Evolutionary conservation across 2,888 invertebrate species (phyloP), one percentile per base, ranked within the genome.

Genomic region (Ecliptopera silaceata): DNA sequence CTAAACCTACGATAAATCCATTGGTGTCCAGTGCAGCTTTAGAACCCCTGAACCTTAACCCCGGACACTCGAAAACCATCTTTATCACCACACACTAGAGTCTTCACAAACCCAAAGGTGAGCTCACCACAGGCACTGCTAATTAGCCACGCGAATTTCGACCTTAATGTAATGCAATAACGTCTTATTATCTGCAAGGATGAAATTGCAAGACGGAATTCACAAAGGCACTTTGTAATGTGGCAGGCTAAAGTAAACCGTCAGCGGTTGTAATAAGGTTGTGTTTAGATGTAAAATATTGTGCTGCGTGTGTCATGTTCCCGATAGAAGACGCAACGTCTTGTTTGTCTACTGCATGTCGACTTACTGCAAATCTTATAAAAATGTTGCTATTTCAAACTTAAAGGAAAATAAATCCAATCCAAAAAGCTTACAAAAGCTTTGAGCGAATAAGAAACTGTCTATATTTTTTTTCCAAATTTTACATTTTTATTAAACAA

Each of bases 1-100:
- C 79, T 79, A 78, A 80, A 78, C 81, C 79, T 76, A 74, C 80
- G 78, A 84, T 83, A 84, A 82, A 82, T 82, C 83, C 79, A 78
- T 79, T 80, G 80, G 80, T 81, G 82, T 83, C 84, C 81, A 66
- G 70, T 71, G 80, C 83, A 83, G 82, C 80, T 34, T 47, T 42
- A 26, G 42, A 36, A 12, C 22, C 29, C 17, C 20, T 46, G 20
- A 39, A 53, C 46, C 53, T 77, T 76, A 78, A 26, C 12, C 4
- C 20, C 11, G 13, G 13, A 10, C 36, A 41, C 3, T 15, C 48
- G 2, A 53, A 34, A 39, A 41, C 15, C 44, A 44, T 8, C 48
- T 18, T 6, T 58, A 53, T 39, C 5, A 26, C 45, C 26, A 39
- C 17, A n/a, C 10, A 1, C 5, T 44, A 39, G 15, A 52, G 38